Evolutionary conservation across 1,140 invertebrate species (phyloP).

Genomic region (Holcopasites calliopsidis): DNA sequence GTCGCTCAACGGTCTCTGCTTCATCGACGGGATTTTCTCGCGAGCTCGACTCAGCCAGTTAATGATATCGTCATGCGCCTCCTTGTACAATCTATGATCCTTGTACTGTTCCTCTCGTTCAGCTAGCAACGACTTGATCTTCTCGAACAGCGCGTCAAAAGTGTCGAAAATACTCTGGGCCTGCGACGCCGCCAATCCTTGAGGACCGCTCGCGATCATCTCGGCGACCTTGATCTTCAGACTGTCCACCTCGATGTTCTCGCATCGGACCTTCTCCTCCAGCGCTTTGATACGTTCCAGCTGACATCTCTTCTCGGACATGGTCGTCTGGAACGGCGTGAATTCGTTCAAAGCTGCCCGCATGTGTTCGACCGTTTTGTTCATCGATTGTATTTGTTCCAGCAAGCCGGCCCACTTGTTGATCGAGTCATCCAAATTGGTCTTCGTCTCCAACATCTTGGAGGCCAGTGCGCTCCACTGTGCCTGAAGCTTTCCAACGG

Average conservation of each 20-base stretch:
- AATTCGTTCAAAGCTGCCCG: conserved; percentile 87
- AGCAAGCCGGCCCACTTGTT: conserved; percentile 93
- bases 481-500: conserved; percentile 91
- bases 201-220: conserved; percentile 91
- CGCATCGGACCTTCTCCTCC: conserved; percentile 93
- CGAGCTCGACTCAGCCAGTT: conserved; percentile 91
- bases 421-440: conserved; percentile 92
- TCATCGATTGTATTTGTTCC: conserved; percentile 91
- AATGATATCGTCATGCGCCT: conserved; percentile 92
- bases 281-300: conserved; percentile 91
- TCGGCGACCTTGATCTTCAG: conserved; percentile 92
- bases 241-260: conserved; percentile 95
- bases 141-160: conserved; percentile 79
- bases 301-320: conserved; percentile 91
- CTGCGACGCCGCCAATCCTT: conserved; percentile 89
- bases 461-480: conserved; percentile 93
- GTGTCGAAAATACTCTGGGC: conserved; percentile 90
- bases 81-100: conserved; percentile 93
- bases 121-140: conserved; percentile 82
- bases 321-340: conserved; percentile 87
- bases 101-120: conserved; percentile 92
- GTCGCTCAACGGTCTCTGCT: conserved; percentile 91
- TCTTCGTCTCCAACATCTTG: conserved; percentile 94
- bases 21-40: conserved; percentile 93
- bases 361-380: conserved; percentile 90